These are phyloP conservation scores for Leuciscus waleckii DNA, from an alignment of 2,797 vertebrate genomes.

Conservation along the genomic window DNA sequence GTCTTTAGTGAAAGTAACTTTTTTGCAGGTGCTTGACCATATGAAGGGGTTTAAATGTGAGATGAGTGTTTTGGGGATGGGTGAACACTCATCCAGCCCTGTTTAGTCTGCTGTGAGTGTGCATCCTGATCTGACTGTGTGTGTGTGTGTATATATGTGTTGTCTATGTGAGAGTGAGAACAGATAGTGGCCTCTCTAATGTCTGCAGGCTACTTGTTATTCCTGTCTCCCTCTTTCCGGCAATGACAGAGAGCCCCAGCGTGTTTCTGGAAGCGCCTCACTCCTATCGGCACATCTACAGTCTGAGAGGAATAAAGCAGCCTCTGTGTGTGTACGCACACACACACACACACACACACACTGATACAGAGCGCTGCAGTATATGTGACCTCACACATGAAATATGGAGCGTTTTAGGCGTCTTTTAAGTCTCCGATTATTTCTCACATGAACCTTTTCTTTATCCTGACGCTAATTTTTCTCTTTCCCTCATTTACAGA, in stretches of 20 bases:
- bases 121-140: constrained; percentile 68
- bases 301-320: constrained; percentile 75
- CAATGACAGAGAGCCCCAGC: constrained; percentile 57
- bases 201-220: constrained; percentile 75
- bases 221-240: constrained; percentile 61
- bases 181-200: constrained; percentile 76
- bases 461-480: background rate
- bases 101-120: constrained; percentile 77
- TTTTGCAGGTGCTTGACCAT: constrained; percentile 25
- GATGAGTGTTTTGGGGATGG: constrained; percentile 46
- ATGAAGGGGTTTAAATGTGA: constrained; percentile 53
- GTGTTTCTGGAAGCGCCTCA: constrained; percentile 74
- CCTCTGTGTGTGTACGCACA: constrained; percentile 73
- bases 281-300: constrained; percentile 66
- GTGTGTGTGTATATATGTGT: constrained; percentile 36
- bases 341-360: constrained; percentile 7
- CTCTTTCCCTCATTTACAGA: constrained; percentile 76
- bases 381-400: constrained; percentile 39
- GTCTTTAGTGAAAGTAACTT: background rate
- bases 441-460: background rate
- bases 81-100: constrained; percentile 55
- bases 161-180: constrained; percentile 58
- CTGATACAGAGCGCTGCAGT: constrained; percentile 14
- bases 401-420: constrained; percentile 9
- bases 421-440: constrained; percentile 18